Evolutionary conservation across 1,140 invertebrate genomes (phyloP).

Genomic region (Penaeus japonicus): DNA sequence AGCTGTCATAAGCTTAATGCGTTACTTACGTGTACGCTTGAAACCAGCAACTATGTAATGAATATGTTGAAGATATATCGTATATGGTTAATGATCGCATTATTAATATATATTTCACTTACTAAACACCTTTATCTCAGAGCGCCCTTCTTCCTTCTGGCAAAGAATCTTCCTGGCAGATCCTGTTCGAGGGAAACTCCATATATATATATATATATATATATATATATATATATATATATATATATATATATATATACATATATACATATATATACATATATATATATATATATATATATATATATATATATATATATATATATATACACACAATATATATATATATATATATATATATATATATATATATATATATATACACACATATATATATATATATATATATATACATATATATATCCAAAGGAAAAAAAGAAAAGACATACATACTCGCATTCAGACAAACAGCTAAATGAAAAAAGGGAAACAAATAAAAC

Average conservation of each 20-base stretch:
- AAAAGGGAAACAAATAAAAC: too few species aligned
- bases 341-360: neutral
- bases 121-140: too few species aligned
- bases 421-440: neutral
- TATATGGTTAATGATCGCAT: too few species aligned
- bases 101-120: too few species aligned
- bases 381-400: neutral
- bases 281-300: neutral
- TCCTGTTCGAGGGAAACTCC: too few species aligned
- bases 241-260: slow-evolving; percentile 1
- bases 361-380: neutral
- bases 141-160: too few species aligned
- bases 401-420: neutral
- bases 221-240: neutral
- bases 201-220: neutral
- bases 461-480: neutral
- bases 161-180: too few species aligned
- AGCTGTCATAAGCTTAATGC: too few species aligned
- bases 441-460: neutral
- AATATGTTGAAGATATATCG: too few species aligned
- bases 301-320: neutral
- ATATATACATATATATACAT: neutral
- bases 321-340: neutral
- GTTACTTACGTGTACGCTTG: too few species aligned
- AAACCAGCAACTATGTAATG: too few species aligned